A percentile compares a stretch with the other conserved stretches of the same genome.
Evolutionary conservation across 2,797 vertebrate genomes (phyloP).

Genomic region (Petrocephalus sullivani): DNA sequence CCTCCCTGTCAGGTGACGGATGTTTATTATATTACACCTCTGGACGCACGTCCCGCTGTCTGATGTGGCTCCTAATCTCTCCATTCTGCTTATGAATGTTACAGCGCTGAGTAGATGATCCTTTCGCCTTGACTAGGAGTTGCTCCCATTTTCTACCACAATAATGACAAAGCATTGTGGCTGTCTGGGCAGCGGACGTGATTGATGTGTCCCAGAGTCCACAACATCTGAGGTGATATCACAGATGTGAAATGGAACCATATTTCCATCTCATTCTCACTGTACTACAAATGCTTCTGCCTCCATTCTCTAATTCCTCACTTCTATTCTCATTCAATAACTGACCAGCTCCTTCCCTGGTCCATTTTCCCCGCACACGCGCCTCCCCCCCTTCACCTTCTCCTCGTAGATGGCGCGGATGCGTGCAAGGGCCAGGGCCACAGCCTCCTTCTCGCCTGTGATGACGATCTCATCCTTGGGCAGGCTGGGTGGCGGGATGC

Average conservation of each 20-base stretch:
- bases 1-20: not conserved
- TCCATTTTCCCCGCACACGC: slow-evolving; percentile 16
- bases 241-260: too few species aligned
- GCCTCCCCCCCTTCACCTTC: slow-evolving; percentile 51
- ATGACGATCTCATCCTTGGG: slow-evolving; percentile 71
- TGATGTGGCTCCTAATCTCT: not conserved
- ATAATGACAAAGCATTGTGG: not conserved
- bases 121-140: not conserved
- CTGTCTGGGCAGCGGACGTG: too few species aligned
- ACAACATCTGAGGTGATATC: too few species aligned
- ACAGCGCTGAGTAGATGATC: not conserved
- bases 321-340: slow-evolving; percentile 21
- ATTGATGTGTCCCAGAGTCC: too few species aligned
- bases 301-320: not conserved
- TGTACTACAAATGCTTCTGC: not conserved
- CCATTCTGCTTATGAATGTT: not conserved
- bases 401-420: slow-evolving; percentile 69
- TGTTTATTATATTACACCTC: not conserved
- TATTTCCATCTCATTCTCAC: not conserved
- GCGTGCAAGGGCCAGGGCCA: slow-evolving; percentile 58
- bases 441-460: slow-evolving; percentile 68
- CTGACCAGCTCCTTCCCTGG: not conserved
- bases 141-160: not conserved
- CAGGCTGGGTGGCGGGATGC: slow-evolving; percentile 64
- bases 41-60: not conserved